Base-by-base conservation (phyloP, 2,888 invertebrate species). In the Antheraea assamensis region DNA sequence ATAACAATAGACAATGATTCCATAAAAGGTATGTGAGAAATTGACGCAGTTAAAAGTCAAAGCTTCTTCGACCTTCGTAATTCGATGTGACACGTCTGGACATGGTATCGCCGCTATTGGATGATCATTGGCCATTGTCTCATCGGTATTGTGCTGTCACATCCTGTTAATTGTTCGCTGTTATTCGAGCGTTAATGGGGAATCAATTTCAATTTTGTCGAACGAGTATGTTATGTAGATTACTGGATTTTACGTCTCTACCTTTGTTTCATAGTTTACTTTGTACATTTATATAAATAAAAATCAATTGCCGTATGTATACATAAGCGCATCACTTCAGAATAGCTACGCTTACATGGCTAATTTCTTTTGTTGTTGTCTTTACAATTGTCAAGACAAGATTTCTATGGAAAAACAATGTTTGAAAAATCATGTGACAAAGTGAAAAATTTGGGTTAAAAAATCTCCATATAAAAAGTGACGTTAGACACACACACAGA, bases 161-260 rank as follows among this genome's bases (percentile, higher is more conserved):
- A 71, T 71, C 74, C 74, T 74, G 74, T 71, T 64, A 64, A 74
- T 74, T 74, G 74, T 74, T 66, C 24, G 71, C 52, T n/a, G 21
- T 71, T 52, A 71, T 64, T 71, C 71, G 71, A 66, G 74, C 74
- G 74, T 74, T 55, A 71, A 71, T 71, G 30, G 31, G 35, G 52
- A 73, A 71, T 66, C 52, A 55, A 55, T n/a, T 68, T 68, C 35
- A 35, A 68, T 35, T 68, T 68, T 35, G 68, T 0, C 35, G 68
- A 31, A 35, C 35, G 68, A 35, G 68, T 68, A n/a, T n/a, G 68
- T 68, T 31, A 21, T n/a, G 3, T 68, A 68, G 35, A n/a, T 35
- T 68, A 35, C 2, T 21, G 30, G 61, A 30, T 42, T 42, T 2
- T 7, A 42, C 13, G 13, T 42, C 13, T 64, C 30, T 30, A 64